phyloP scores from a whole-genome alignment of 2,797 vertebrate species.

The Phoxinus dragarum region DNA sequence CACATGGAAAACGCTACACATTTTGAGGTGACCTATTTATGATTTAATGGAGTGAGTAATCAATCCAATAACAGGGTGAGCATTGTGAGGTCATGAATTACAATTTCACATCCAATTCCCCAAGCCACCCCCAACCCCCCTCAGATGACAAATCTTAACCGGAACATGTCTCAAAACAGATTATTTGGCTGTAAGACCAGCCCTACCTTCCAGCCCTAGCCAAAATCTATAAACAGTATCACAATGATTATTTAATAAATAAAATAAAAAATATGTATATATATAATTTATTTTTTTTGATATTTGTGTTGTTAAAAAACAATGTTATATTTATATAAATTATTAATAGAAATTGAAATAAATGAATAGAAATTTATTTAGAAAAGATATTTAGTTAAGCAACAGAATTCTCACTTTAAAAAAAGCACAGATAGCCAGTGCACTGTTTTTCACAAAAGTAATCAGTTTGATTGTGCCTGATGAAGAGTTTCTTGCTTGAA shows the following conservation, averaged over 20 bases:
- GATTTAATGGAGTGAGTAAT: slow-evolving; percentile 46
- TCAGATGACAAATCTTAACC: slow-evolving; percentile 27
- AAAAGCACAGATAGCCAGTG: neutral
- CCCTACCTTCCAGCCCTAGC: neutral
- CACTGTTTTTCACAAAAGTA: neutral
- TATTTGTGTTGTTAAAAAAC: neutral
- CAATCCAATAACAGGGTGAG: slow-evolving; percentile 38
- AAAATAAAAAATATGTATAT: too few relatives aligned
- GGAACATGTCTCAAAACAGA: slow-evolving; percentile 27
- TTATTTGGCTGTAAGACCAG: neutral
- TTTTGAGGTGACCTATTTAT: slow-evolving; percentile 45
- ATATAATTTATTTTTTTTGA: neutral
- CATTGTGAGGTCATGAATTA: slow-evolving; percentile 44
- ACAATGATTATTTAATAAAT: neutral
- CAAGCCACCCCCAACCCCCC: neutral
- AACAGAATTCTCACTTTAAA: neutral
- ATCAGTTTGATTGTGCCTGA: slow-evolving; percentile 24
- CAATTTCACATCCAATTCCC: slow-evolving; percentile 27
- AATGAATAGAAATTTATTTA: neutral
- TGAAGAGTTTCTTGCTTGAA: neutral
- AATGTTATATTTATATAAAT: neutral
- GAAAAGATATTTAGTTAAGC: neutral
- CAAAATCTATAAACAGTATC: neutral
- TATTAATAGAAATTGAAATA: neutral
- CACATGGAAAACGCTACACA: slow-evolving; percentile 47